Conservation (phyloP, 2,797 vertebrate species). For the Dallia pectoralis region DNA sequence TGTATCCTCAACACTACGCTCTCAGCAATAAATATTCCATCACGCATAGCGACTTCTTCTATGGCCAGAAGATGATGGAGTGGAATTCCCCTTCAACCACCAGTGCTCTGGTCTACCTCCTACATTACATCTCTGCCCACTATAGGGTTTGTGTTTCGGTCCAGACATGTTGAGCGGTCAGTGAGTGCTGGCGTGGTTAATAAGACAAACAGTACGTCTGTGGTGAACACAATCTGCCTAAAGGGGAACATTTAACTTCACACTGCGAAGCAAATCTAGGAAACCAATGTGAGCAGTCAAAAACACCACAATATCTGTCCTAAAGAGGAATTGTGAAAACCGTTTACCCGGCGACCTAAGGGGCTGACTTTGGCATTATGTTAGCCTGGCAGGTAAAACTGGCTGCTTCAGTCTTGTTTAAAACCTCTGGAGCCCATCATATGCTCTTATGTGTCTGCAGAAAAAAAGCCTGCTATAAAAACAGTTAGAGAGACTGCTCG, state of each 20-base stretch:
- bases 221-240: conserved; percentile 53
- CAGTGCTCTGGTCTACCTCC: background rate
- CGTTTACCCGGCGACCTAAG: background rate
- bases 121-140: background rate
- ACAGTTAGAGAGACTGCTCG: background rate
- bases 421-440: conserved; percentile 27
- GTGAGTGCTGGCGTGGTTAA: conserved; percentile 53
- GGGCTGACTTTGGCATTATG: background rate
- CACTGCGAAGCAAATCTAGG: conserved; percentile 51
- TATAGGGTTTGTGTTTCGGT: conserved; percentile 8
- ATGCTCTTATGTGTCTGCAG: background rate
- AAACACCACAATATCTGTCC: conserved; percentile 48
- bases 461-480: background rate
- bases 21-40: conserved; percentile 45
- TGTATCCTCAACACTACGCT: conserved; percentile 41
- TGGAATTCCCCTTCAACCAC: background rate
- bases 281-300: conserved; percentile 58
- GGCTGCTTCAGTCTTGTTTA: background rate
- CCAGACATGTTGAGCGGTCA: conserved; percentile 49
- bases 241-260: conserved; percentile 66
- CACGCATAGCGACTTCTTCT: conserved; percentile 36
- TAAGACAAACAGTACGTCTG: conserved; percentile 58
- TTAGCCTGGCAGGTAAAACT: background rate
- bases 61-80: conserved; percentile 23
- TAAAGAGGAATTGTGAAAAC: conserved; percentile 40